Evolutionary conservation across 2,888 invertebrate species (phyloP).

Genomic region (Danaus chrysippus): DNA sequence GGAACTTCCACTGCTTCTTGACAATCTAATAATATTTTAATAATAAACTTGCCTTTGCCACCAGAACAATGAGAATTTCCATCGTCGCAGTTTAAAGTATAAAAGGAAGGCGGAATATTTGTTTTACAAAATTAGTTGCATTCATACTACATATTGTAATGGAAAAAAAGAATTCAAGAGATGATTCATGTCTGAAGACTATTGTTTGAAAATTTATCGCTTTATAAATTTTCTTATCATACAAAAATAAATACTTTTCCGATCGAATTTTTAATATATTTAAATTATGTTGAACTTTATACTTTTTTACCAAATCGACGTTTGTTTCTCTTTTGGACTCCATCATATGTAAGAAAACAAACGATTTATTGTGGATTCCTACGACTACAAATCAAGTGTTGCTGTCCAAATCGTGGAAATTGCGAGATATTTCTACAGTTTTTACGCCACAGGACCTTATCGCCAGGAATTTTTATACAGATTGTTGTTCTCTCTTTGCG

Average conservation of each 20-base stretch:
- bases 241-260: too few species aligned
- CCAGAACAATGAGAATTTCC: slow-evolving; percentile 41
- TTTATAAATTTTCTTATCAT: too few species aligned
- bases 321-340: slow-evolving; percentile 38
- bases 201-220: too few species aligned
- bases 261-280: background rate
- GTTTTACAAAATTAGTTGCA: too few species aligned
- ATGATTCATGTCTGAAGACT: too few species aligned
- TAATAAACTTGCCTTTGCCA: slow-evolving; percentile 55
- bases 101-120: slow-evolving; percentile 21
- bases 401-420: slow-evolving; percentile 63
- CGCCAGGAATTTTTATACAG: slow-evolving; percentile 42
- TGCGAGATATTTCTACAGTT: slow-evolving; percentile 44
- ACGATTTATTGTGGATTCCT: slow-evolving; percentile 64
- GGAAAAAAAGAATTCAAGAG: too few species aligned
- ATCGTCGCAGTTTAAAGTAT: slow-evolving; percentile 27
- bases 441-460: slow-evolving; percentile 46
- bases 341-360: slow-evolving; percentile 40
- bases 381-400: slow-evolving; percentile 63
- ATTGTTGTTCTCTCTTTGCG: slow-evolving; percentile 31
- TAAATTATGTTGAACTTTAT: background rate
- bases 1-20: slow-evolving; percentile 32
- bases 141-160: too few species aligned
- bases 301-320: slow-evolving; percentile 21
- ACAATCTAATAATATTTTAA: slow-evolving; percentile 66